A percentile compares a stretch with the other conserved stretches of the same genome.
phyloP scores from a whole-genome alignment of 2,888 invertebrate species.

The Stramonita haemastoma region DNA sequence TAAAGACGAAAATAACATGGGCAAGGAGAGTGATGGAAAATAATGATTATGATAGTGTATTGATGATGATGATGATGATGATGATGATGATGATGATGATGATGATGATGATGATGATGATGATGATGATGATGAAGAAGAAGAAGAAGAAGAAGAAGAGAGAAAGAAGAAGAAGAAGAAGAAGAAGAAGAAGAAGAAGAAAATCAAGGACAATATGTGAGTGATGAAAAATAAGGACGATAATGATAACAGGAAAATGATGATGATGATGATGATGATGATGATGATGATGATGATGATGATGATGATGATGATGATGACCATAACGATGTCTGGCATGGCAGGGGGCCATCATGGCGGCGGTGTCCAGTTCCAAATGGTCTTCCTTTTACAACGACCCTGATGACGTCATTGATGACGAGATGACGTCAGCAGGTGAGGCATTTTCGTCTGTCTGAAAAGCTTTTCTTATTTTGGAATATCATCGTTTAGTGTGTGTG shows the following conservation, averaged over 20 bases:
- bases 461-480: no score
- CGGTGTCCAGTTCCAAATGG: conserved; percentile 90
- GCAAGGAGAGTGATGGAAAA: not conserved
- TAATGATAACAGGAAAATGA: not conserved
- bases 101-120: not conserved
- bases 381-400: conserved; percentile 83
- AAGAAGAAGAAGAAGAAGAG: no score
- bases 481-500: no score
- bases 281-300: not conserved
- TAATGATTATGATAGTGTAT: no score
- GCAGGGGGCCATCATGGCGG: conserved; percentile 87
- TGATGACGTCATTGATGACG: conserved; percentile 81
- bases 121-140: no score
- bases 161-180: no score
- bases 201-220: no score
- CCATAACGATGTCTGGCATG: conserved; percentile 59
- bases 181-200: not conserved
- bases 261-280: not conserved
- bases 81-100: not conserved
- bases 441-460: not conserved
- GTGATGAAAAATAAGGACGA: not conserved
- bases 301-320: not conserved
- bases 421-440: conserved; percentile 85
- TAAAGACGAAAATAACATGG: not conserved
- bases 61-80: not conserved